phyloP scores from a whole-genome alignment of 2,797 vertebrate species.

The Sternotherus odoratus region DNA sequence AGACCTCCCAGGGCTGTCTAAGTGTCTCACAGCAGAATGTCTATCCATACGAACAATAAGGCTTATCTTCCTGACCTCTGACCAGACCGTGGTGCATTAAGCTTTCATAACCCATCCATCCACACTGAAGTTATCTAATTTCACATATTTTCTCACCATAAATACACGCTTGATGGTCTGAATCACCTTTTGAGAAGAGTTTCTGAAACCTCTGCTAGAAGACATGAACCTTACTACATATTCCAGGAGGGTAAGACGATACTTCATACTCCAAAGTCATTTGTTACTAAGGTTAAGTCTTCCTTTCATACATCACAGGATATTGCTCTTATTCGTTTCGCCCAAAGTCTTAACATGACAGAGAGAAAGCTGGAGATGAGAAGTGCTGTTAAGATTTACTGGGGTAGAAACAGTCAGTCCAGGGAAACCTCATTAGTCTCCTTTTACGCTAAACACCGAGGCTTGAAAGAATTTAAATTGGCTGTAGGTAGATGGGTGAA shows the following conservation, averaged over 20 bases:
- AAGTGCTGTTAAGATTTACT: slow-evolving; percentile 28
- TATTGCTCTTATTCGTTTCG: slow-evolving; percentile 10
- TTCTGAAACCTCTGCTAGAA: slow-evolving; percentile 42
- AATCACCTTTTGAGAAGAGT: neutral
- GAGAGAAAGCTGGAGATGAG: slow-evolving; percentile 55
- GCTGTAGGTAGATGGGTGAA: slow-evolving; percentile 58
- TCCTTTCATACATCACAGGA: slow-evolving; percentile 5
- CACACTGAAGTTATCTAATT: neutral
- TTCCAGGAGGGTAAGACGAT: slow-evolving; percentile 5
- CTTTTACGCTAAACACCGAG: slow-evolving; percentile 46
- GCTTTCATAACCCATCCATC: neutral
- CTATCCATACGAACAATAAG: neutral
- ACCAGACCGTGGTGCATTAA: neutral
- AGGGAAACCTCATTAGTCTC: slow-evolving; percentile 53
- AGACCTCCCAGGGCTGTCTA: neutral
- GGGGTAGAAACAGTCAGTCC: slow-evolving; percentile 43
- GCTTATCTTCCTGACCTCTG: slow-evolving; percentile 6
- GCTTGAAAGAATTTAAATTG: slow-evolving; percentile 63
- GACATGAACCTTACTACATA: neutral
- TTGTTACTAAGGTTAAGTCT: slow-evolving; percentile 32
- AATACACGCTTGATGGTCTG: neutral
- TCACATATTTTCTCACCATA: neutral
- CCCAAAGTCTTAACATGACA: slow-evolving; percentile 53
- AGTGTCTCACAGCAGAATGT: neutral
- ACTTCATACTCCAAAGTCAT: slow-evolving; percentile 38